Base-by-base conservation (phyloP, 2,113 vertebrate genomes). In the Panurus biarmicus region DNA sequence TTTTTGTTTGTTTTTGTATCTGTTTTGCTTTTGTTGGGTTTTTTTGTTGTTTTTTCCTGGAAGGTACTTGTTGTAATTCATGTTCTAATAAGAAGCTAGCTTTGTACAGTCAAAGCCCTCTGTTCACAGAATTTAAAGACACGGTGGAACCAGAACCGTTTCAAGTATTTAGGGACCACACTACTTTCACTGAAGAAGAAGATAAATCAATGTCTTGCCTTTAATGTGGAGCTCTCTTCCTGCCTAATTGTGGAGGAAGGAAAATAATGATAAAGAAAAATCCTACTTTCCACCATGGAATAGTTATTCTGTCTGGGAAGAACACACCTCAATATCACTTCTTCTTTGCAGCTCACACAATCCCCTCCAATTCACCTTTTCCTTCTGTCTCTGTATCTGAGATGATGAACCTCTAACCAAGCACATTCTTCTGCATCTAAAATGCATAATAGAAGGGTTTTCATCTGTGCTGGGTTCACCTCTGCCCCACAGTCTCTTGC, bases 21-120 rank as follows among this genome's bases (percentile, higher is more conserved):
- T n/a, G n/a, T n/a, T n/a, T n/a, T 74, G 14, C 14, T 40, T 33
- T 74, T n/a, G 26, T 35, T 18, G 4, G 0, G 5, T 2, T 0
- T 20, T 6, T 20, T 25, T 3, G 8, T 70, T 28, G 58, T 36
- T 35, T 54, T 48, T 36, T 45, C n/a, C 29, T 81, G 42, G 53
- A 61, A 50, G 17, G 10, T 66, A 5, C 12, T 70, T 66, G 21
- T 58, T 88, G 72, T 16, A 67, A 8, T 45, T 71, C 15, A n/a
- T 62, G 31, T 44, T 73, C 33, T 72, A 75, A 53, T 64, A 48
- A 61, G n/a, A 85, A 48, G 12, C 2, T 48, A 40, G 3, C 7
- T 89, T 83, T 72, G 26, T 79, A 19, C 9, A 80, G 17, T 28
- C 57, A 84, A 47, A 72, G 26, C 2, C 24, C 10, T 76, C 62